Percentiles rank a stretch among this genome's conserved stretches.
These are phyloP conservation scores for Nemopilema nomurai DNA, from an alignment of 30 jellyfish, hydroid and myxozoan genomes.

Conservation along the genomic window DNA sequence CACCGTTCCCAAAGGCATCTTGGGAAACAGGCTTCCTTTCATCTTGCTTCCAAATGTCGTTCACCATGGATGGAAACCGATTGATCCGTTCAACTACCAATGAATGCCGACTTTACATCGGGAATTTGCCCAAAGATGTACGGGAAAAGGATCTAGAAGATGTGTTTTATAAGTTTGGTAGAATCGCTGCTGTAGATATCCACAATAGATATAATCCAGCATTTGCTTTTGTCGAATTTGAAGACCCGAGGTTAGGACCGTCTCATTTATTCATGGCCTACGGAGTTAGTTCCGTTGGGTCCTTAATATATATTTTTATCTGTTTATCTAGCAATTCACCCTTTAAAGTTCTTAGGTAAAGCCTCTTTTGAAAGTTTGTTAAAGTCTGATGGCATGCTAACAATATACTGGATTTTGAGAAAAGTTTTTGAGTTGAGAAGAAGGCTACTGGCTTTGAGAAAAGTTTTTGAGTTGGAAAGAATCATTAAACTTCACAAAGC, in stretches of 20 bases:
- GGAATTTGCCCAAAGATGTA: slow-evolving; percentile 82
- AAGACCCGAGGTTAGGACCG: slow-evolving; percentile 72
- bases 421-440: too few species aligned
- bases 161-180: slow-evolving; percentile 76
- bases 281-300: too few species aligned
- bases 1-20: neutral
- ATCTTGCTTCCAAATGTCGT: neutral
- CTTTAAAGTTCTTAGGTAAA: too few species aligned
- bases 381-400: too few species aligned
- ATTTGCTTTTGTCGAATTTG: slow-evolving; percentile 88
- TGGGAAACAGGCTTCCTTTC: neutral
- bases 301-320: too few species aligned
- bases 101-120: slow-evolving; percentile 84
- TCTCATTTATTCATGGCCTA: neutral
- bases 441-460: too few species aligned
- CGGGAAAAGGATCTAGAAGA: slow-evolving; percentile 85
- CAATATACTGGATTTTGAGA: too few species aligned
- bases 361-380: too few species aligned
- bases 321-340: neutral
- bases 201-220: slow-evolving; percentile 82
- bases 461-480: too few species aligned
- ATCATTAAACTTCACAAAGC: too few species aligned
- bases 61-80: slow-evolving; percentile 50
- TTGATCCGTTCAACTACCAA: slow-evolving; percentile 63
- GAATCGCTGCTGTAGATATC: slow-evolving; percentile 68